These are phyloP conservation scores for Etheostoma nigrum DNA, from an alignment of 2,797 vertebrate species.

Conservation along the genomic window DNA sequence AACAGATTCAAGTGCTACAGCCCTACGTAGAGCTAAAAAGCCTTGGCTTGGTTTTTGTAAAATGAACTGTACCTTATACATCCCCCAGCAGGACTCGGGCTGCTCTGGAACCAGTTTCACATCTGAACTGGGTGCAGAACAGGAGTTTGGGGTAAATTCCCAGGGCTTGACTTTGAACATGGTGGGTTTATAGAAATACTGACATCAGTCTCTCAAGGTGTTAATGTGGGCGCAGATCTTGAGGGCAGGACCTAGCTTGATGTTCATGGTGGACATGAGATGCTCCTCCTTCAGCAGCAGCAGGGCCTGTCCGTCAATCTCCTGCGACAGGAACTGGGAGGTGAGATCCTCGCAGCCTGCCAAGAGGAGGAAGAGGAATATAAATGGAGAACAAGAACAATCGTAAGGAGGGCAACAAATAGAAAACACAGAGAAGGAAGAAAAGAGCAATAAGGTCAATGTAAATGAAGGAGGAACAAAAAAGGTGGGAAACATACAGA, in stretches of 20 bases:
- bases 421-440: background rate
- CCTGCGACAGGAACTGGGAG: slow-evolving; percentile 95
- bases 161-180: slow-evolving; percentile 12
- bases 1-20: slow-evolving; percentile 27
- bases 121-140: slow-evolving; percentile 1
- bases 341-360: slow-evolving; percentile 96
- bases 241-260: slow-evolving; percentile 97
- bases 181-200: background rate
- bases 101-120: background rate
- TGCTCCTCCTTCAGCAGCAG: slow-evolving; percentile 98
- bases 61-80: slow-evolving; percentile 23
- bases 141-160: slow-evolving; percentile 13
- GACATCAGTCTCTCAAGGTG: slow-evolving; percentile 90
- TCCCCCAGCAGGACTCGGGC: slow-evolving; percentile 38
- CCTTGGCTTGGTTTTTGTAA: background rate
- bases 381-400: background rate
- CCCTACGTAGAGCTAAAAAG: background rate
- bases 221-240: slow-evolving; percentile 99
- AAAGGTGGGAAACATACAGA: background rate
- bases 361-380: background rate
- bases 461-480: background rate
- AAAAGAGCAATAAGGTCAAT: background rate
- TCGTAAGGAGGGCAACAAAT: background rate
- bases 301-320: slow-evolving; percentile 98
- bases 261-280: slow-evolving; percentile 99